Conservation (phyloP, 2,797 vertebrate species). For the Phrynocephalus forsythii region DNA sequence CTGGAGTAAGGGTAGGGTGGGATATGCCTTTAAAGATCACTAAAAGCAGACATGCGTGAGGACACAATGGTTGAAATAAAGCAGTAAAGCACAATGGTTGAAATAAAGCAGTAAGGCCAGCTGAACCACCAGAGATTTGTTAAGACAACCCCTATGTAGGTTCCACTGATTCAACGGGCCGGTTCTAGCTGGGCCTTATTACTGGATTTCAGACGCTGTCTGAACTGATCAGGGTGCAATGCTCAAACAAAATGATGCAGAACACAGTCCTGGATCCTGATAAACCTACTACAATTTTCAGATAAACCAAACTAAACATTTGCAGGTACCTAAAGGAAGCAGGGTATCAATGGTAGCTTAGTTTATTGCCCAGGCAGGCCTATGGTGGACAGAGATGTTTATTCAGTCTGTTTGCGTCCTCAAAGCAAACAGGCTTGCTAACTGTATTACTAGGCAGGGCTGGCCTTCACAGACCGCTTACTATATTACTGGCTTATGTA, state of each 20-base stretch:
- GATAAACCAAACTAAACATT: not conserved
- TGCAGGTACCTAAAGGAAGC: not conserved
- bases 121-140: no score
- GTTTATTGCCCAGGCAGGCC: not conserved
- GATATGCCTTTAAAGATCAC: not conserved
- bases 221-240: not conserved
- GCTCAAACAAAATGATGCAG: not conserved
- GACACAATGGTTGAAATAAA: not conserved
- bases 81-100: not conserved
- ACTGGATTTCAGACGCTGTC: no score
- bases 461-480: not conserved
- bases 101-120: no score
- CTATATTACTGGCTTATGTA: not conserved
- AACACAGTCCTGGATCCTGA: not conserved
- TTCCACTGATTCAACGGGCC: no score
- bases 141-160: no score
- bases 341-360: not conserved
- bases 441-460: not conserved
- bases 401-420: not conserved
- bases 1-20: not conserved
- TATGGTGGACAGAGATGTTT: not conserved
- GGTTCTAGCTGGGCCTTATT: no score
- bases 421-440: not conserved
- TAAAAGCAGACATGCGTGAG: not conserved
- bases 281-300: not conserved